Base-by-base conservation (phyloP, 2,113 vertebrate genomes). In the Pseudorhombus dupliciocellatus region DNA sequence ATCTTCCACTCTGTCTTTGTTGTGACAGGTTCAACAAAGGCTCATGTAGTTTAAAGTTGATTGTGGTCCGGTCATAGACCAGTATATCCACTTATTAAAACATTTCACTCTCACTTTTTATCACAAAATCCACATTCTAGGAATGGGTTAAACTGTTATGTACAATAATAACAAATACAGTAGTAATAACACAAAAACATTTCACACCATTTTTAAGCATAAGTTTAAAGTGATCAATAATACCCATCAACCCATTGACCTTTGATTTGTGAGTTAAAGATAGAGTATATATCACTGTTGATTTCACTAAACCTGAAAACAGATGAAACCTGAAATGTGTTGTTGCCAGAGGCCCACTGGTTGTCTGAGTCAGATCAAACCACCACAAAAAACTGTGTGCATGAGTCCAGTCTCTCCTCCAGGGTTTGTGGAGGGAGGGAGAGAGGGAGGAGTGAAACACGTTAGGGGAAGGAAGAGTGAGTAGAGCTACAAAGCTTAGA, bases 381-480 rank as follows among this genome's bases (percentile, higher is more conserved):
- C 14, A 40, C 55, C 42, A 40, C 16, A 55, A 58, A 56, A 66
- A 67, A n/a, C 66, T 12, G 34, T 34, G 53, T 53, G 60, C 20
- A 61, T 79, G 44, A 55, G 62, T 77, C 30, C 55, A 72, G 81
- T 57, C 72, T 84, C 50, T 48, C 30, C 40, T 72, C 25, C 46
- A 71, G 44, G 78, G 72, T n/a, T 70, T 65, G 34, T 46, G 59
- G 64, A 31, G 65, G 44, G 51, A 22, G 68, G 62, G 18, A n/a
- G 24, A 42, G 30, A n/a, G 46, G 56, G 61, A 24, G 65, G 73
- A 77, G 70, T 80, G 67, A 69, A 61, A 63, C 64, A 68, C 75
- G 66, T 46, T 52, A 66, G 40, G 56, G 77, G 73, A 69, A 73
- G 77, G 80, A 73, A 79, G 79, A 78, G 72, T 69, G 74, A 87